Evolutionary conservation across 2,888 invertebrate genomes (phyloP), one percentile per base, ranked within the genome.

Genomic region (Drosophila picticornis): DNA sequence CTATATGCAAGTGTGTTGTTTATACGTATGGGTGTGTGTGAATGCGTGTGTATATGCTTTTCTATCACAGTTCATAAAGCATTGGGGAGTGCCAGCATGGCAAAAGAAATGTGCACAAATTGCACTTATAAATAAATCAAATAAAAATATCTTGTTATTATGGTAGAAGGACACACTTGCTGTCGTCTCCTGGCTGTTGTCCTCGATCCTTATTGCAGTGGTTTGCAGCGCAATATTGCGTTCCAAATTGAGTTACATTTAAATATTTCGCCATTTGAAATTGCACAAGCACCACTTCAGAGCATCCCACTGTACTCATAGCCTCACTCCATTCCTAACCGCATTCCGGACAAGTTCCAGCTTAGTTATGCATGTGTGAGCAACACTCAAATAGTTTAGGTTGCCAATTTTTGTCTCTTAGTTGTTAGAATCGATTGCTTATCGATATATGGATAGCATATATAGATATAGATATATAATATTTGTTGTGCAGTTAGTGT

Each of bases 71-170:
- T 50, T 80, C 81, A 78, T 65, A 76, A 59, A 53, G 81, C 77
- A 71, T 40, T 76, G 67, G 77, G 64, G 58, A 71, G 48, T 64
- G 75, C 34, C 69, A 78, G 84, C 75, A 76, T 79, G 76, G 83
- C 63, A 75, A 83, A 83, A 88, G 84, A 81, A 88, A 87, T 88
- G 84, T 75, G 84, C 77, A 88, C 89, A 87, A 90, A 87, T 90
- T 88, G 90, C 88, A 87, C 80, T 90, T 88, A 76, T 86, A 90
- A 88, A 86, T 90, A 87, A 87, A 90, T 87, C 89, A 90, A 87
- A 90, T 83, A 83, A 77, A 85, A 90, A 81, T 85, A 82, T 88
- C 75, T 80, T 77, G 82, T 84, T 75, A 70, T 75, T 84, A 78
- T 75, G 75, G 34, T 32, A 56, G 69, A 60, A 74, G 75, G 73